Conservation (phyloP, 2,113 vertebrate species). For the Spea bombifrons region DNA sequence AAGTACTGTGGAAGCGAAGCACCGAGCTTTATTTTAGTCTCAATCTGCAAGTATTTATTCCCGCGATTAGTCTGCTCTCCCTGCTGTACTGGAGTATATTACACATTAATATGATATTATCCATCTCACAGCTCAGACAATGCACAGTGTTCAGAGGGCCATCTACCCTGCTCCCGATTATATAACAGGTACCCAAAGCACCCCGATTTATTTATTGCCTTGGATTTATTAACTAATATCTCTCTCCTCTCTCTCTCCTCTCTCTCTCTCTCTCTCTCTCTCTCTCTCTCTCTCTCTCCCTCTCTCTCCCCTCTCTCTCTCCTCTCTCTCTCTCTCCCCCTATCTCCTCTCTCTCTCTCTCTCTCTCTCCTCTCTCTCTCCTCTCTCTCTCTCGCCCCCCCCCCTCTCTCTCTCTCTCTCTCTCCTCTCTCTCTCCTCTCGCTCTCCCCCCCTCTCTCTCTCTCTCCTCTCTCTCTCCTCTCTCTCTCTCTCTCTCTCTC, state of each 20-base stretch:
- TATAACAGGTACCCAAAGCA: constrained; percentile 43
- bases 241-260: background rate
- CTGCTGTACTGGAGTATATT: constrained; percentile 46
- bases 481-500: background rate
- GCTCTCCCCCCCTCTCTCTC: background rate
- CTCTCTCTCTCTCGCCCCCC: background rate
- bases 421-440: background rate
- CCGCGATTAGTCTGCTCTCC: constrained; percentile 44
- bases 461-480: background rate
- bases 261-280: background rate
- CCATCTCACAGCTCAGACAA: constrained; percentile 32
- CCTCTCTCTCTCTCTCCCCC: no score
- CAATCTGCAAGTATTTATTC: constrained; percentile 45
- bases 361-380: background rate
- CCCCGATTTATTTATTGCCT: constrained; percentile 26
- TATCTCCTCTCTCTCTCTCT: no score
- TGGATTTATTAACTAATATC: constrained; percentile 29
- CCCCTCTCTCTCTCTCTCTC: no score
- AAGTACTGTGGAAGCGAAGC: constrained; percentile 31
- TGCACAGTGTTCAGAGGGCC: constrained; percentile 1
- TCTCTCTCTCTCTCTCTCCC: no score
- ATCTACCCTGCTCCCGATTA: constrained; percentile 13
- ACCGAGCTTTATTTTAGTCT: constrained; percentile 40
- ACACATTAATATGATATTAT: constrained; percentile 48
- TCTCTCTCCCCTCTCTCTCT: no score